Evolutionary conservation across 1,140 invertebrate genomes (phyloP), one percentile per base, ranked within the genome.

Genomic region (Artemia franciscana): DNA sequence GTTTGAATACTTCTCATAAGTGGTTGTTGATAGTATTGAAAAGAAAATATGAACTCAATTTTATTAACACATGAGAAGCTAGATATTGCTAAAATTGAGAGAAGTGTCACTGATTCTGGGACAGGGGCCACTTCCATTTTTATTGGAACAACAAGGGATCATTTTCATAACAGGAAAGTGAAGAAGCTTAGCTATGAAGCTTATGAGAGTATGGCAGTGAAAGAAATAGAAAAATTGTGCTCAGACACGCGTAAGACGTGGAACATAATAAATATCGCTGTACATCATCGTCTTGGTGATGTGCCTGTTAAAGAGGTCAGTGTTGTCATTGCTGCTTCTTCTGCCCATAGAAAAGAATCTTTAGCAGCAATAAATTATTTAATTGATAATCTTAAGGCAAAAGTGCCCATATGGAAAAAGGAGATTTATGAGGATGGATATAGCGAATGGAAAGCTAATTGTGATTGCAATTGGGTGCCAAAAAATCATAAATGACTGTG

Each of bases 381-480:
- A 63, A 91, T 98, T 63, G 83, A 96, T 68, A 77, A 77, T 64
- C 73, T 97, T 0, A 98, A 97, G 76, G 78, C 82, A 51, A 78
- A 75, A 15, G 90, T 95, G 59, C 91, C 92, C 3, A 91, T 97
- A 63, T 98, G 92, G 91, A 98, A 98, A 74, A 94, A 93, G 73
- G 91, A 95, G 78, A 74, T 88, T 18, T 95, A 94, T 74, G 70
- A 76, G 12, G 67, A 74, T 26, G 68, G 67, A 25, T 60, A 59
- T 5, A 24, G 65, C 21, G 60, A 64, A 58, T 79, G 77, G 77
- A 79, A 78, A 68, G 72, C 73, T 61, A 79, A 79, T 67, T 67
- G 69, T 65, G 77, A 79, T 67, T 78, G 76, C 67, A 62, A 30
- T 7, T 76, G 75, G 75, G n/a, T n/a, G n/a, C n/a, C n/a, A n/a